Evolutionary conservation across 2,113 vertebrate genomes (phyloP).

Genomic region (Zosterops japonicus): DNA sequence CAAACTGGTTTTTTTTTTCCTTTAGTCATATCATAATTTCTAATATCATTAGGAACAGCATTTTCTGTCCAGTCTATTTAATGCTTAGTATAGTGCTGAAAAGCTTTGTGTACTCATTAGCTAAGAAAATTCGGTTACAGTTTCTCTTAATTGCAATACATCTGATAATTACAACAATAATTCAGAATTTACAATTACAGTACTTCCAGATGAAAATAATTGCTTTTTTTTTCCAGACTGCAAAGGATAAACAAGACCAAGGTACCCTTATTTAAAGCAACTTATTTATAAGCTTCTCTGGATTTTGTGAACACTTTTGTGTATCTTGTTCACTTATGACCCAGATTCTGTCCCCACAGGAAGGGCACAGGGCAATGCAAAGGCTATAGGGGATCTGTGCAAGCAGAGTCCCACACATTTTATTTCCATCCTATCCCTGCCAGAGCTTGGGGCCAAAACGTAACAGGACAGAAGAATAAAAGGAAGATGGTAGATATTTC

Average conservation of each 20-base stretch:
- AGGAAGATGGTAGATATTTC: not conserved
- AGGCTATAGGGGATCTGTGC: not conserved
- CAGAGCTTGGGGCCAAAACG: not conserved
- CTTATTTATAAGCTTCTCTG: not conserved
- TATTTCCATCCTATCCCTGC: not conserved
- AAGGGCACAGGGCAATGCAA: not conserved
- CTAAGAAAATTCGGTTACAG: not conserved
- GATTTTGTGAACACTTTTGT: not conserved
- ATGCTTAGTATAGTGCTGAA: not conserved
- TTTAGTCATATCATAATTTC: not conserved
- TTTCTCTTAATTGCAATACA: not conserved
- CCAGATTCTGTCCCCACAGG: not conserved
- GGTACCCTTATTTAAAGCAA: not conserved
- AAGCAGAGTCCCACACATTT: not conserved
- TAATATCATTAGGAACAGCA: not conserved
- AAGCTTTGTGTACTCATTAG: not conserved
- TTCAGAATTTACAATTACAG: not conserved
- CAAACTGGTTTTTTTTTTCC: not conserved
- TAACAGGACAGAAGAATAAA: not conserved
- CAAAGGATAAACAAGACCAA: not conserved
- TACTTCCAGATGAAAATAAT: not conserved
- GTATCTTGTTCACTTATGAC: not conserved
- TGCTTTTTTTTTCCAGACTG: not conserved
- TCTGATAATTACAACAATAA: not conserved
- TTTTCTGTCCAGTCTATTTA: not conserved